These are phyloP conservation scores for Seriola rivoliana DNA, from an alignment of 2,113 vertebrate species.

Conservation along the genomic window DNA sequence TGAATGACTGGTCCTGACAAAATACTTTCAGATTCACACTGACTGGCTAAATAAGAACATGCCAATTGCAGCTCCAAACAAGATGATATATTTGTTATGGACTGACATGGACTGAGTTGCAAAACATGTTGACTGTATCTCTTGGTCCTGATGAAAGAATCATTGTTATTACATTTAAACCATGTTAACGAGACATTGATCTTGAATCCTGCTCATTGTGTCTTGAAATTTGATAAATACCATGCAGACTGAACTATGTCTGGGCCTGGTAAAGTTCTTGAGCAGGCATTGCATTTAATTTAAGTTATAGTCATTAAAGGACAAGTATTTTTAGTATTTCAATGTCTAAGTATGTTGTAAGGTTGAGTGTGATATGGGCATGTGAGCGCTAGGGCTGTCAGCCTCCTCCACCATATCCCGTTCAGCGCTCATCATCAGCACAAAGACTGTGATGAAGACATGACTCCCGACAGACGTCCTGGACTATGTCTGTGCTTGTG, in stretches of 20 bases:
- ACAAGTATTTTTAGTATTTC: conserved; percentile 15
- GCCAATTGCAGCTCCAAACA: neutral
- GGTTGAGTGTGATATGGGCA: conserved; percentile 6
- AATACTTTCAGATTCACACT: conserved; percentile 4
- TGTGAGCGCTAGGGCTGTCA: conserved; percentile 24
- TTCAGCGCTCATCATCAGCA: conserved; percentile 63
- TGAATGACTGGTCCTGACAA: neutral
- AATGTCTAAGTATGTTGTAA: neutral
- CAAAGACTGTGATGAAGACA: conserved; percentile 71
- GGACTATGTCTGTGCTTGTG: conserved; percentile 69
- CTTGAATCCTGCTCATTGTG: neutral
- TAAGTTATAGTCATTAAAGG: conserved; percentile 16
- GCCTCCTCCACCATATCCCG: conserved; percentile 5
- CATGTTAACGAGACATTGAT: conserved; percentile 5
- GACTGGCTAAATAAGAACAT: neutral
- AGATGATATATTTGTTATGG: neutral
- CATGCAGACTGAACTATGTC: neutral
- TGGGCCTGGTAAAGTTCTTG: neutral
- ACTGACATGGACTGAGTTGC: neutral
- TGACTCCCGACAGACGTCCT: conserved; percentile 63
- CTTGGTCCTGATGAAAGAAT: neutral
- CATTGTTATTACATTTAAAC: neutral
- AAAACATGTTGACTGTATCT: neutral
- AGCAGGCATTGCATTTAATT: neutral
- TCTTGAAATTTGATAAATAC: neutral